Conservation (phyloP, 1,140 invertebrate species). For the Vollenhovia emeryi region DNA sequence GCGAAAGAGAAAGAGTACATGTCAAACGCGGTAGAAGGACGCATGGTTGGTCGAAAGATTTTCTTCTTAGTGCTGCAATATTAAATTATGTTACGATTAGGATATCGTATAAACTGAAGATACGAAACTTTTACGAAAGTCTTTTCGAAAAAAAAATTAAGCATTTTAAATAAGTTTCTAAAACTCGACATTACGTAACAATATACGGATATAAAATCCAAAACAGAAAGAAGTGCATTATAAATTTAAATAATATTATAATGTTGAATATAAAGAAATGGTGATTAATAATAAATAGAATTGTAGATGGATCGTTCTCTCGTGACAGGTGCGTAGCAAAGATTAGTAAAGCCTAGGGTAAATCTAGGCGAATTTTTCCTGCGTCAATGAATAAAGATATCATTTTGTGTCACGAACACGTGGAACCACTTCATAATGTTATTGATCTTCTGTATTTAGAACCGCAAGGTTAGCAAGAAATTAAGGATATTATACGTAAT, state of each 20-base stretch:
- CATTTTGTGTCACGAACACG: not conserved
- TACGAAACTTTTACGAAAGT: not conserved
- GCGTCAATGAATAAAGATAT: not conserved
- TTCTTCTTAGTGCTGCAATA: not conserved
- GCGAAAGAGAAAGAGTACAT: slow-evolving; percentile 19
- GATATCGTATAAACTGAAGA: not conserved
- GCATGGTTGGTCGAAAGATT: slow-evolving; percentile 29
- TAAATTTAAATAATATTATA: not conserved
- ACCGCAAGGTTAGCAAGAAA: not conserved
- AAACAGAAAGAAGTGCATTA: not conserved
- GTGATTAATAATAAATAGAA: not conserved
- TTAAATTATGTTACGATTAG: not conserved
- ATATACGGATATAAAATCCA: not conserved
- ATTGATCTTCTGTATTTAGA: not conserved
- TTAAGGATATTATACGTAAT: slow-evolving; percentile 16
- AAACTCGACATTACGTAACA: not conserved
- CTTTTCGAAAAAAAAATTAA: not conserved
- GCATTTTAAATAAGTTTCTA: not conserved
- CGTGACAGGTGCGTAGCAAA: not conserved
- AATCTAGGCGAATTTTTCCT: not conserved
- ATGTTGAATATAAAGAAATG: not conserved
- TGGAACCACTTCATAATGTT: not conserved
- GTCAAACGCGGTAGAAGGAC: slow-evolving; percentile 25
- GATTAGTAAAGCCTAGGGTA: not conserved
- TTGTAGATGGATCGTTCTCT: not conserved